These are phyloP conservation scores for Ochotona curzoniae DNA, from an alignment of 2,113 vertebrate species.

Conservation along the genomic window DNA sequence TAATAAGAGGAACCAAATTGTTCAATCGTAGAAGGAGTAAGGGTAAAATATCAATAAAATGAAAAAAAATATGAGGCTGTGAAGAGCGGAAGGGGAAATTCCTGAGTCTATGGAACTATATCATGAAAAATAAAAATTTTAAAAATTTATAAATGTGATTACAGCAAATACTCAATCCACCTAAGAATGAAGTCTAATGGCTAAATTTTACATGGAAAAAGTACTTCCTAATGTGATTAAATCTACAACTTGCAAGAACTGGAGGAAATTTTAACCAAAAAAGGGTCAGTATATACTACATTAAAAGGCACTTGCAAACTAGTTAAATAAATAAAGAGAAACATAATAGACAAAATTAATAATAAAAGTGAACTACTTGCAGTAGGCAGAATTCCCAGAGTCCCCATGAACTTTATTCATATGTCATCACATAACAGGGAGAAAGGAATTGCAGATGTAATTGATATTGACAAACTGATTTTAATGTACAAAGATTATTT, in stretches of 20 bases:
- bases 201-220: neutral
- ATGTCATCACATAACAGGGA: neutral
- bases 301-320: neutral
- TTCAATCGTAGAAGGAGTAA: neutral
- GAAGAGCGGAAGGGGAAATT: no score
- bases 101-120: no score
- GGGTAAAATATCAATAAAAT: slow-evolving; percentile 13
- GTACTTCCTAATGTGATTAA: neutral
- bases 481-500: neutral
- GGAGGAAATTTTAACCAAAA: slow-evolving; percentile 36
- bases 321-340: slow-evolving; percentile 46
- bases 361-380: neutral
- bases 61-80: neutral
- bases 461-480: neutral
- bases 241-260: neutral
- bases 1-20: neutral
- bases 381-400: slow-evolving; percentile 5
- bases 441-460: neutral
- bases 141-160: slow-evolving; percentile 14
- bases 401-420: neutral
- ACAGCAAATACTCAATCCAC: slow-evolving; percentile 18
- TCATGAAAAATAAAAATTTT: neutral
- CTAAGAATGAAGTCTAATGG: slow-evolving; percentile 13
- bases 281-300: neutral
- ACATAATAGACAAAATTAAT: neutral